A percentile compares a stretch with the other conserved stretches of the same genome.
Evolutionary conservation across 2,888 invertebrate species (phyloP).

Genomic region (Nymphalis urticae): DNA sequence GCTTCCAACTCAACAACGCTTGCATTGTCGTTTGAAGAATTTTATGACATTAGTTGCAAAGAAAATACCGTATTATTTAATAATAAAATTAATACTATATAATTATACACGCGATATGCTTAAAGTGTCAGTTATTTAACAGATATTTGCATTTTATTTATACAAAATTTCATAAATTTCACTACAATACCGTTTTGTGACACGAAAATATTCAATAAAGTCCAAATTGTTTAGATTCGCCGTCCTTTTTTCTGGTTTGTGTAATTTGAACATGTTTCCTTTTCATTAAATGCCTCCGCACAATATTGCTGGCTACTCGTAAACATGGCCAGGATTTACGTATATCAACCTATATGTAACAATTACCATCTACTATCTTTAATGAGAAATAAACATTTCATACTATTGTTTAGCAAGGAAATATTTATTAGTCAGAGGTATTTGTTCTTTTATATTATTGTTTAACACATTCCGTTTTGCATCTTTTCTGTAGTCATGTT

Average conservation of each 20-base stretch:
- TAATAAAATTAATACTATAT: too few relatives aligned
- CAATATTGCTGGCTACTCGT: constrained; percentile 71
- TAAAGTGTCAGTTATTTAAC: too few relatives aligned
- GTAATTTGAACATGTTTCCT: constrained; percentile 59
- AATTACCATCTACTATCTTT: constrained; percentile 1
- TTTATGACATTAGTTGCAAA: background rate
- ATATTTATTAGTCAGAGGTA: background rate
- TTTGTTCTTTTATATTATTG: background rate
- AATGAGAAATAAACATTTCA: constrained; percentile 7
- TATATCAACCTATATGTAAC: constrained; percentile 9
- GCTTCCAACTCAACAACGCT: constrained; percentile 6
- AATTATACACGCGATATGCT: too few relatives aligned
- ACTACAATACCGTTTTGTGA: background rate
- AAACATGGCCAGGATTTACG: constrained; percentile 55
- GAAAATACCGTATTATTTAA: background rate
- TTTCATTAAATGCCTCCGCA: constrained; percentile 77
- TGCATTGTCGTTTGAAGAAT: background rate
- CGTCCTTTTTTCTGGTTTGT: constrained; percentile 17
- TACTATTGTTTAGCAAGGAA: background rate
- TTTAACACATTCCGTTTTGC: too few relatives aligned
- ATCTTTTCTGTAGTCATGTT: too few relatives aligned
- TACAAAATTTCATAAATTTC: background rate
- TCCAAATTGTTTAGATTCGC: background rate
- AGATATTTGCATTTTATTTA: too few relatives aligned
- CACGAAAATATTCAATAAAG: constrained; percentile 11